Percentiles rank a stretch among this genome's conserved stretches.
Conservation (phyloP, 2,888 invertebrate species). For the Drosophila putrida region DNA sequence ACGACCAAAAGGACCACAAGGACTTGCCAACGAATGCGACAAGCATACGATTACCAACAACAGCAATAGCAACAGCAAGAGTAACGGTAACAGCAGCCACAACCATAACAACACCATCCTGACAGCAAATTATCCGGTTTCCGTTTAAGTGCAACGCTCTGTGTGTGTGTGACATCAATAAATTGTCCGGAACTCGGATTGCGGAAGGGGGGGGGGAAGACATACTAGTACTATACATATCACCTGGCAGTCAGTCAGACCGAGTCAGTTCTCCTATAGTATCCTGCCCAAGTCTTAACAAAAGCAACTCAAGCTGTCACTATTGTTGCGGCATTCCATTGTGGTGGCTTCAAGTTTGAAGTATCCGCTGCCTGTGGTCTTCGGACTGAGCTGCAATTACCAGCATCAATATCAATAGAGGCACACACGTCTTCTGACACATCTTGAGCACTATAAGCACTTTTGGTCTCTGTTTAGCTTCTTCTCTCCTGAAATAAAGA, state of each 20-base stretch:
- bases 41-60: conserved; percentile 4
- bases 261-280: conserved; percentile 2
- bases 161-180: conserved; percentile 25
- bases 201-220: background rate
- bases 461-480: too few relatives aligned
- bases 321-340: conserved; percentile 11
- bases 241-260: conserved; percentile 15
- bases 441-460: background rate
- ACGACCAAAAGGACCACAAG: conserved; percentile 9
- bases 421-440: background rate
- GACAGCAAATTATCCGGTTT: conserved; percentile 68
- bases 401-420: conserved; percentile 29
- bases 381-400: conserved; percentile 39
- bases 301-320: conserved; percentile 32
- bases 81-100: conserved; percentile 7
- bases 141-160: conserved; percentile 36
- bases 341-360: background rate
- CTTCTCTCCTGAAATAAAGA: too few relatives aligned
- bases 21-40: conserved; percentile 14
- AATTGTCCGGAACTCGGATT: background rate
- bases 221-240: background rate
- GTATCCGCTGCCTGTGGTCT: conserved; percentile 4
- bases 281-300: conserved; percentile 36
- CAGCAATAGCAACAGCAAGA: conserved; percentile 1
- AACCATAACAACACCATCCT: conserved; percentile 17